Conservation (phyloP, 2,888 invertebrate species). For the Trichogramma dendrolimi region DNA sequence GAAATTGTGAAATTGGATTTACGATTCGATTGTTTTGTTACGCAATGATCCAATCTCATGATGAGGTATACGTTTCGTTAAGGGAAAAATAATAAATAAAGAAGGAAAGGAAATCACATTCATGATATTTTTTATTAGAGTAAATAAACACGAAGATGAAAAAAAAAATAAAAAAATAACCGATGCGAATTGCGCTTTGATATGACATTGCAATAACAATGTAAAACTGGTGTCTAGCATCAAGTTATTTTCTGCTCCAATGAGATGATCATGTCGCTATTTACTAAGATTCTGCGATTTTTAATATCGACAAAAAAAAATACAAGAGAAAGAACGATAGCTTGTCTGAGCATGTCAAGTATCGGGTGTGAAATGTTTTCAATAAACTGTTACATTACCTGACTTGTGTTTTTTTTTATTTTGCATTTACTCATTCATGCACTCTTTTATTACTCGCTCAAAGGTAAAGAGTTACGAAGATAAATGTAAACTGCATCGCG, state of each 20-base stretch:
- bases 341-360: conserved; percentile 42
- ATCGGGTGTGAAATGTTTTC: conserved; percentile 48
- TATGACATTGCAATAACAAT: conserved; percentile 19
- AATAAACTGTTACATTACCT: conserved; percentile 52
- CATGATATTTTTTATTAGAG: not conserved
- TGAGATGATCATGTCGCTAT: conserved; percentile 46
- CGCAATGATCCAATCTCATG: not conserved
- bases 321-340: conserved; percentile 22
- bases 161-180: too few relatives aligned
- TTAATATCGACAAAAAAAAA: conserved; percentile 47
- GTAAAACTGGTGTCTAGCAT: conserved; percentile 40
- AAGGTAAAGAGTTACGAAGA: not conserved
- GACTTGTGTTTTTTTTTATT: conserved; percentile 31
- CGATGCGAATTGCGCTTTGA: conserved; percentile 6
- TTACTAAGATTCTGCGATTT: conserved; percentile 50
- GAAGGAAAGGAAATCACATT: conserved; percentile 17
- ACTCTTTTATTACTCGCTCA: not conserved
- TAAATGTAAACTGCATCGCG: not conserved
- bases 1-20: not conserved
- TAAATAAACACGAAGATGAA: not conserved
- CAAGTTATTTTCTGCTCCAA: conserved; percentile 43
- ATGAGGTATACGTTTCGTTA: conserved; percentile 2
- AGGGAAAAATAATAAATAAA: conserved; percentile 8
- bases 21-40: not conserved
- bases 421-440: not conserved